Conservation (phyloP, 1,140 invertebrate genomes). For the Caenorhabditis latens region DNA sequence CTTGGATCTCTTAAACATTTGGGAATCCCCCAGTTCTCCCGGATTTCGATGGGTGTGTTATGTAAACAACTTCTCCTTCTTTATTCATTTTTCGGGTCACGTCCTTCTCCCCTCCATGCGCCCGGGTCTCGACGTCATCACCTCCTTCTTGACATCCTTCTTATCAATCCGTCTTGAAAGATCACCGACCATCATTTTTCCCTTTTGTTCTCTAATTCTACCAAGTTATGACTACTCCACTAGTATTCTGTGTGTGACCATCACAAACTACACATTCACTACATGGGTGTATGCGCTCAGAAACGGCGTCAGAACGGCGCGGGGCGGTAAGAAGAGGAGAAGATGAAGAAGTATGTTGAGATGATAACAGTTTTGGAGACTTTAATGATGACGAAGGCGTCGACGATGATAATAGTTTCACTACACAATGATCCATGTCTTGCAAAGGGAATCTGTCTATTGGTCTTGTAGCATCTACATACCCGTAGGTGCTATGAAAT, state of each 20-base stretch:
- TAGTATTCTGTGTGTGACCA: background rate
- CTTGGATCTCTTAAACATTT: background rate
- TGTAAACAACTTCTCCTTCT: background rate
- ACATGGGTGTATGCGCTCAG: background rate
- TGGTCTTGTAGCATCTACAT: too few relatives aligned
- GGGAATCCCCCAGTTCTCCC: background rate
- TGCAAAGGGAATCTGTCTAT: background rate
- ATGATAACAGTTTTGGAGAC: too few relatives aligned
- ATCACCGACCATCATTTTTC: conserved; percentile 1
- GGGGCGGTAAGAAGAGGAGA: background rate
- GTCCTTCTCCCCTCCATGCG: background rate
- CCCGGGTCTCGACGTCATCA: too few relatives aligned
- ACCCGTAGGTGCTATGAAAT: too few relatives aligned
- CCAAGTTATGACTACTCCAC: background rate
- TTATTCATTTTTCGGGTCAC: background rate
- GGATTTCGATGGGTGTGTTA: background rate
- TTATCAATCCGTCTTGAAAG: conserved; percentile 6
- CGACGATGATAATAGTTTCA: conserved; percentile 1
- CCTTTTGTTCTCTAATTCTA: background rate
- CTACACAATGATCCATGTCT: background rate
- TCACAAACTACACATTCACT: conserved; percentile 43
- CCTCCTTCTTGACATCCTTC: background rate
- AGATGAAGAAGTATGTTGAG: too few relatives aligned
- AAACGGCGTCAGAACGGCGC: background rate
- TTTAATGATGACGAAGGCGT: background rate